Evolutionary conservation across 2,113 vertebrate species (phyloP).

Genomic region (Colaptes auratus): DNA sequence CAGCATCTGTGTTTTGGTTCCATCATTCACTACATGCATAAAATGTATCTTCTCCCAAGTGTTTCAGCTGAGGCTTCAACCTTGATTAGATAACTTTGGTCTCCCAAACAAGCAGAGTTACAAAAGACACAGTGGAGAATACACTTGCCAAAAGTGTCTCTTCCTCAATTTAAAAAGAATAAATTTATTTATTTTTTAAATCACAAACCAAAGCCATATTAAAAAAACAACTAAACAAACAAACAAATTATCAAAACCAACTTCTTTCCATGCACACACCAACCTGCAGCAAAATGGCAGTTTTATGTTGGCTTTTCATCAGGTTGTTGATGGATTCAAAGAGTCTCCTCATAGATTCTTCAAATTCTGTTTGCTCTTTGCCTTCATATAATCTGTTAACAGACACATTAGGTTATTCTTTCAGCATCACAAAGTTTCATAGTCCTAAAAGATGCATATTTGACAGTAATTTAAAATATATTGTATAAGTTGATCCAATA

Average conservation of each 20-base stretch:
- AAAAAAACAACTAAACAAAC: neutral
- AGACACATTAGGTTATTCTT: conserved; percentile 29
- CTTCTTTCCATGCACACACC: conserved; percentile 27
- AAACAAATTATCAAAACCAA: neutral
- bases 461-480: neutral
- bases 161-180: neutral
- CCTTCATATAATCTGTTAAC: conserved; percentile 90
- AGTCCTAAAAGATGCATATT: neutral
- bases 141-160: neutral
- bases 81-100: neutral
- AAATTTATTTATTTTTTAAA: no score
- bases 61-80: neutral
- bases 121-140: neutral
- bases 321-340: conserved; percentile 97
- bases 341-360: conserved; percentile 91
- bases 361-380: conserved; percentile 94
- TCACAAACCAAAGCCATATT: neutral
- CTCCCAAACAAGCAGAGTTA: neutral
- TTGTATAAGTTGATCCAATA: neutral
- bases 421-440: neutral
- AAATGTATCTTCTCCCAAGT: neutral
- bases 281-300: conserved; percentile 91
- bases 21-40: neutral
- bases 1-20: neutral
- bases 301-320: conserved; percentile 90